Conservation (phyloP, 2,113 vertebrate species). For the Orthonyx spaldingii region DNA sequence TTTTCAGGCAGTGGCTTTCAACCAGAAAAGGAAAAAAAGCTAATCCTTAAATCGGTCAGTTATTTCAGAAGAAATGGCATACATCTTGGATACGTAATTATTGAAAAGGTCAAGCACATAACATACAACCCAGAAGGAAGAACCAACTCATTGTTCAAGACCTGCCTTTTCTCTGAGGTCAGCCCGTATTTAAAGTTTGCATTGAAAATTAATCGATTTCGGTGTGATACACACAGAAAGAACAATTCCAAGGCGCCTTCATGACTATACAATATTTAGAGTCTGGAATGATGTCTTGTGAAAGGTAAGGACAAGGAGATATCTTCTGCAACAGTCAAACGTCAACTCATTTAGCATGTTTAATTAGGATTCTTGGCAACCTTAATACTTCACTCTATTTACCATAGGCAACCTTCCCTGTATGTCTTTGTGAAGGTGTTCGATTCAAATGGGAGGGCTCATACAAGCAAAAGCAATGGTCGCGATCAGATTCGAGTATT, state of each 20-base stretch:
- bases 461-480: not conserved
- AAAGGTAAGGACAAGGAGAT: not conserved
- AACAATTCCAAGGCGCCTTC: not conserved
- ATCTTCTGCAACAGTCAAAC: not conserved
- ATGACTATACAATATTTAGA: not conserved
- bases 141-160: not conserved
- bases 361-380: not conserved
- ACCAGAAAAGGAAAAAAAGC: not conserved
- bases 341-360: not conserved
- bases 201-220: not conserved
- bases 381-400: not conserved
- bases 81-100: not conserved
- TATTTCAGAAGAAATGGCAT: not conserved
- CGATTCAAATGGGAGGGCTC: not conserved
- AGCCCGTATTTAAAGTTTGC: not conserved
- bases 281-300: not conserved
- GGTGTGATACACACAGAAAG: not conserved
- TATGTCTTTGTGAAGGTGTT: not conserved
- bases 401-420: not conserved
- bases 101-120: not conserved
- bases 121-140: not conserved
- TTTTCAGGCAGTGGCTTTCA: not conserved
- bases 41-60: not conserved
- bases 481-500: not conserved
- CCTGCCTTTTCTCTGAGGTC: not conserved